A percentile compares a stretch with the other conserved stretches of the same genome.
phyloP scores from a whole-genome alignment of 2,888 invertebrate genomes.

The Aquatica leii region DNA sequence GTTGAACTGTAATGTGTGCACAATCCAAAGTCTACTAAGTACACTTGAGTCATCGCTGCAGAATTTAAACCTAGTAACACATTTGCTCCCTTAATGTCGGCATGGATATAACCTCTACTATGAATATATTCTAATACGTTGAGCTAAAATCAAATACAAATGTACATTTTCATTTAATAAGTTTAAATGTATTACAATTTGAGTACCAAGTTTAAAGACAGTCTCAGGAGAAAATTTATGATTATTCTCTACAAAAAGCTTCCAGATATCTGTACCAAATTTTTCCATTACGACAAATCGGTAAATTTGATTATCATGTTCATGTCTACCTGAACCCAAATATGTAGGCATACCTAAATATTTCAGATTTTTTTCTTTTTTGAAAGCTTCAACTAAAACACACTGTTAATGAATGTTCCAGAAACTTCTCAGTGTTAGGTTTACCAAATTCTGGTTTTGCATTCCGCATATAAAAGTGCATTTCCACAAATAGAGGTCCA shows the following conservation, averaged over 20 bases:
- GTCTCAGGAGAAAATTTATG: slow-evolving; percentile 75
- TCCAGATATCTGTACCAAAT: slow-evolving; percentile 87
- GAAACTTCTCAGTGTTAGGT: too few relatives aligned
- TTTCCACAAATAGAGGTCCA: slow-evolving; percentile 94
- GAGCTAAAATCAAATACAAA: slow-evolving; percentile 66
- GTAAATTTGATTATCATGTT: slow-evolving; percentile 77
- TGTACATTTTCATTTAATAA: background rate
- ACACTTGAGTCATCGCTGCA: slow-evolving; percentile 75
- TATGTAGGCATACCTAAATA: slow-evolving; percentile 86
- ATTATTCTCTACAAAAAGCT: slow-evolving; percentile 73
- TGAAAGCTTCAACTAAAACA: slow-evolving; percentile 77
- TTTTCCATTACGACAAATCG: slow-evolving; percentile 90
- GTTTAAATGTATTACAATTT: slow-evolving; percentile 71
- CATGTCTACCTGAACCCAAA: slow-evolving; percentile 85
- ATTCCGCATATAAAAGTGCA: slow-evolving; percentile 86
- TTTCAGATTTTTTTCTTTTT: slow-evolving; percentile 71
- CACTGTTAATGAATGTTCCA: too few relatives aligned
- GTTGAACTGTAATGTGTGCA: slow-evolving; percentile 76
- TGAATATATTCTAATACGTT: slow-evolving; percentile 95
- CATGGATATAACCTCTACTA: slow-evolving; percentile 88
- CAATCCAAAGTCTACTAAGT: slow-evolving; percentile 93
- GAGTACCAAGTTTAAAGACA: slow-evolving; percentile 81
- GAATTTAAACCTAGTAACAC: slow-evolving; percentile 79
- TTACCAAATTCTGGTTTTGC: slow-evolving; percentile 76
- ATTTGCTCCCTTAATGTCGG: slow-evolving; percentile 96